Base-by-base conservation (phyloP, 2,888 invertebrate genomes). In the Andrena chrysosceles region DNA sequence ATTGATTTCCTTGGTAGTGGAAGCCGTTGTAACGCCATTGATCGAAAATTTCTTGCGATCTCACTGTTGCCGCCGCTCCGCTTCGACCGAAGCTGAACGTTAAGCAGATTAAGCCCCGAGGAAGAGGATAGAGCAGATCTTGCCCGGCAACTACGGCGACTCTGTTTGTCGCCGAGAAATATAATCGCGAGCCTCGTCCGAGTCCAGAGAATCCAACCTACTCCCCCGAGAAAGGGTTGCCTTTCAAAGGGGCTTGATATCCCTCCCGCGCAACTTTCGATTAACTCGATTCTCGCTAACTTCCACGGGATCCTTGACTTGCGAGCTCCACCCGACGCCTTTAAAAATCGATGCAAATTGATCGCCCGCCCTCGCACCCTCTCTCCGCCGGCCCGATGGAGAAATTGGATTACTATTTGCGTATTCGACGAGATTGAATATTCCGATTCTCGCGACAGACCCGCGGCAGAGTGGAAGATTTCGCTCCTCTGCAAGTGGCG, bases 31-130 rank as follows among this genome's bases (percentile, higher is more conserved):
- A 62, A 62, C 33, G 20, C 4, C 62, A 33, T 33, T 16, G 59
- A 59, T 16, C 16, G 31, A 16, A n/a, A 69, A 59, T 70, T 52
- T 56, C 64, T 31, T 48, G 56, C 20, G n/a, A 54, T 49, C 54
- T 59, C 63, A 64, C 33, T 56, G 56, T 69, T 59, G 20, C 20
- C 59, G 52, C 54, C 16, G 54, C 23, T 33, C 26, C n/a, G 42
- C 42, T 42, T 26, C 48, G 20, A 49, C 42, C 60, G 10, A 62
- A 62, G 52, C 67, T 42, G 35, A 31, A n/a, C 66, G 60, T 52
- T 73, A 77, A 77, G 77, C 67, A 62, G 77, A 67, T 77, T 73
- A 77, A 73, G 64, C 48, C 52, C 52, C 23, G n/a, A 29, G 66
- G 42, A 67, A 42, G n/a, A 35, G 60, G 52, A 59, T 23, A 8